phyloP scores from a whole-genome alignment of 35 echinoderm and acorn worm genomes.

The Ophiothrix spiculata region DNA sequence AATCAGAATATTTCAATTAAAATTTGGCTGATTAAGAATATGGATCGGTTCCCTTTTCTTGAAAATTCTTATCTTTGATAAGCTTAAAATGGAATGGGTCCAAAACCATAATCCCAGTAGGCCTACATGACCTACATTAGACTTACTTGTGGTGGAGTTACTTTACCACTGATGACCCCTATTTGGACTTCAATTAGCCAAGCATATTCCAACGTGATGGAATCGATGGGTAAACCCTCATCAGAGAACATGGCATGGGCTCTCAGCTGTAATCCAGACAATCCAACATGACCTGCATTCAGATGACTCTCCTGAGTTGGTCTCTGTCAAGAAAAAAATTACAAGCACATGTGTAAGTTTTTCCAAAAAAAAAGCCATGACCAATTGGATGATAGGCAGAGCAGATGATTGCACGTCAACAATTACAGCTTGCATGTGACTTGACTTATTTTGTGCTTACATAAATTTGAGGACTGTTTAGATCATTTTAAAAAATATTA shows the following conservation, averaged over 20 bases:
- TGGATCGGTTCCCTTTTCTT: no score
- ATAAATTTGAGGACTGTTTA: no score
- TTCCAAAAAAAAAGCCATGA: neutral
- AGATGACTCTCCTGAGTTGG: constrained; percentile 34
- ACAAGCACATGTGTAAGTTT: no score
- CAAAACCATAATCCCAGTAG: no score
- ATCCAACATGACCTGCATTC: constrained; percentile 57
- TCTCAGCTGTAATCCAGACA: constrained; percentile 83
- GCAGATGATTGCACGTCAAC: no score
- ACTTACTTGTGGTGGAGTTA: constrained; percentile 79
- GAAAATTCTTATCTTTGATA: no score
- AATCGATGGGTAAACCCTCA: constrained; percentile 66
- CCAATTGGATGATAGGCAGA: no score
- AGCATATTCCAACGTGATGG: constrained; percentile 75
- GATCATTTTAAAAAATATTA: neutral
- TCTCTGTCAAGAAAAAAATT: constrained; percentile 46
- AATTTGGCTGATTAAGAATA: no score
- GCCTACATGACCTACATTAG: neutral
- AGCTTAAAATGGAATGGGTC: no score
- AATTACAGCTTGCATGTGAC: no score
- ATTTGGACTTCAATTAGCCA: constrained; percentile 93
- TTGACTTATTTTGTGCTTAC: no score
- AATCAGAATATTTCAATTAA: no score
- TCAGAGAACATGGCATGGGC: constrained; percentile 96
- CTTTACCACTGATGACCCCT: constrained; percentile 74